Evolutionary conservation across 2,797 vertebrate genomes (phyloP).

Genomic region (Lacerta viridis): DNA sequence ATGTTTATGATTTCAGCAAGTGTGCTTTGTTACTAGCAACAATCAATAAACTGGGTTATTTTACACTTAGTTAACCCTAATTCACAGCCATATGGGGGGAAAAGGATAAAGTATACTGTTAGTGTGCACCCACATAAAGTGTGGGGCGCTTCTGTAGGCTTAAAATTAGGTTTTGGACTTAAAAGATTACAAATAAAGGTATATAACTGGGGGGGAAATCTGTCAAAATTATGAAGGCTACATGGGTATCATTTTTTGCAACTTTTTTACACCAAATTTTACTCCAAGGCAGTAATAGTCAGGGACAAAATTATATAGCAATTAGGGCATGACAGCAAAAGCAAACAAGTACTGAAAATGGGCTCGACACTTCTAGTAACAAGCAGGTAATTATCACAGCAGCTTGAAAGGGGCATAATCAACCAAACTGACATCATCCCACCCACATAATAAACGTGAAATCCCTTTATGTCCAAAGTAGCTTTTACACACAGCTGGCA

Average conservation of each 20-base stretch:
- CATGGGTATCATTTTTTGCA: slow-evolving; percentile 67
- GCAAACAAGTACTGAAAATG: slow-evolving; percentile 77
- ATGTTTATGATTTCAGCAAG: not conserved
- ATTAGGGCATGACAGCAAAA: slow-evolving; percentile 77
- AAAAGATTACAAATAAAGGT: slow-evolving; percentile 1
- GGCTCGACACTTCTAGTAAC: slow-evolving; percentile 76
- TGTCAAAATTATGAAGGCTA: slow-evolving; percentile 47
- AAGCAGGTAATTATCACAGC: slow-evolving; percentile 79
- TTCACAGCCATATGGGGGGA: not conserved
- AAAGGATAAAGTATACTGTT: not conserved
- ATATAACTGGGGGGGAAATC: not conserved
- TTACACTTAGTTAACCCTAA: not conserved
- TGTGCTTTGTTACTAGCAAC: not conserved
- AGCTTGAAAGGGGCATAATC: slow-evolving; percentile 77
- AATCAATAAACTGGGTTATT: not conserved
- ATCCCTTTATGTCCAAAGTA: slow-evolving; percentile 68
- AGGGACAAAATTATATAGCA: slow-evolving; percentile 77
- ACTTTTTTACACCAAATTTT: slow-evolving; percentile 73
- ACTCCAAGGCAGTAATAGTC: slow-evolving; percentile 73
- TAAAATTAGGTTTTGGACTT: slow-evolving; percentile 22
- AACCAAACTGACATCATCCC: slow-evolving; percentile 76
- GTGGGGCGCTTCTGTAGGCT: not conserved
- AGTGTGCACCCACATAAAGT: not conserved
- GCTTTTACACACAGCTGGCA: slow-evolving; percentile 74
- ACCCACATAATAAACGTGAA: slow-evolving; percentile 74